phyloP scores from a whole-genome alignment of 2,797 vertebrate genomes.

The Helarctos malayanus region DNA sequence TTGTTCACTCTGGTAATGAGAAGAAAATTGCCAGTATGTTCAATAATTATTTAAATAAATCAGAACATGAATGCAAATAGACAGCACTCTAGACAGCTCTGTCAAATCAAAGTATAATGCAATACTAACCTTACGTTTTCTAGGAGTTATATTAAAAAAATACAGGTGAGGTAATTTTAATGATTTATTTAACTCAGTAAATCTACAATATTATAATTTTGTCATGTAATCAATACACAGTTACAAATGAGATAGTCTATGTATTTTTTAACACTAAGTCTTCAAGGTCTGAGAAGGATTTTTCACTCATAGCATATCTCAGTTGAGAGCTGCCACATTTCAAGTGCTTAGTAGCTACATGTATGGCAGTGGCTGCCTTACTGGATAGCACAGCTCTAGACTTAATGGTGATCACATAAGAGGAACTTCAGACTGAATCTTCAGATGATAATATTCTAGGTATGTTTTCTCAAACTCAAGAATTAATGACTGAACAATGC shows the following conservation, averaged over 20 bases:
- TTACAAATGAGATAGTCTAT: background rate
- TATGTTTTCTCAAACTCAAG: background rate
- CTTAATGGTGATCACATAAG: background rate
- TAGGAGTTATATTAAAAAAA: background rate
- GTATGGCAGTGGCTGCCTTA: background rate
- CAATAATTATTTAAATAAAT: background rate
- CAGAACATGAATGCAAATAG: background rate
- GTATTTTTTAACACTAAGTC: background rate
- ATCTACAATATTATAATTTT: slow-evolving; percentile 28
- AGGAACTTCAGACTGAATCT: background rate
- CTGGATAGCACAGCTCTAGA: background rate
- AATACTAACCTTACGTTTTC: background rate
- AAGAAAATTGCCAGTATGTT: slow-evolving; percentile 15
- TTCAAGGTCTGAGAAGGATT: background rate
- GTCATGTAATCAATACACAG: background rate
- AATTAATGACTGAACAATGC: background rate
- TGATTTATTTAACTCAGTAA: background rate
- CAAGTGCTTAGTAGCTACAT: background rate
- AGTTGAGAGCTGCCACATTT: background rate
- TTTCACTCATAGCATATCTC: background rate
- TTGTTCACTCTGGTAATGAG: background rate
- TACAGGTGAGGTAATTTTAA: background rate
- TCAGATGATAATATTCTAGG: slow-evolving; percentile 37
- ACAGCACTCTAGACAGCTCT: background rate
- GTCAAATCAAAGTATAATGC: background rate